Evolutionary conservation across 2,797 vertebrate genomes (phyloP).

Genomic region (Pantherophis vulpinus): DNA sequence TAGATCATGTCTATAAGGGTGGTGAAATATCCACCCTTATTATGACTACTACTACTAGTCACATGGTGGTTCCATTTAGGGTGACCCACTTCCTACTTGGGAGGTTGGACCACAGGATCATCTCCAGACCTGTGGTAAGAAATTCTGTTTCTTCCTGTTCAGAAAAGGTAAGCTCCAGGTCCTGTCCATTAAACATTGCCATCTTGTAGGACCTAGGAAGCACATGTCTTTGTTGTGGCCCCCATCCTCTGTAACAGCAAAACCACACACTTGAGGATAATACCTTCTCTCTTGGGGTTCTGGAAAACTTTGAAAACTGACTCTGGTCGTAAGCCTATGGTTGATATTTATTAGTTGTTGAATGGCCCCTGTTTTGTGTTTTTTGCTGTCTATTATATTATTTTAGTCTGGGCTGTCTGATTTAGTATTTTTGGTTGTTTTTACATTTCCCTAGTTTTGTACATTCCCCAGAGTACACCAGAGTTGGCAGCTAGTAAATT

Average conservation of each 20-base stretch:
- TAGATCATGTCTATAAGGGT: not conserved
- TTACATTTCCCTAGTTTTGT: not conserved
- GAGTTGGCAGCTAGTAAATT: not conserved
- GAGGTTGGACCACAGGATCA: not conserved
- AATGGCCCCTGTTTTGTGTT: not conserved
- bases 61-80: not conserved
- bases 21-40: not conserved
- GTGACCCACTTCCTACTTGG: not conserved
- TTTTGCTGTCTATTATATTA: not conserved
- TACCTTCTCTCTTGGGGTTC: not conserved
- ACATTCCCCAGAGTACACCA: not conserved
- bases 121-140: not conserved
- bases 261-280: not conserved
- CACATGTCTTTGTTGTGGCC: not conserved
- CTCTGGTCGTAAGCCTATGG: not conserved
- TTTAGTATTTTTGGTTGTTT: not conserved
- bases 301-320: not conserved
- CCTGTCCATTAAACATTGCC: not conserved
- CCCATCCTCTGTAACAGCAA: not conserved
- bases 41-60: not conserved
- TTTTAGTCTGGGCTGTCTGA: not conserved
- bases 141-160: not conserved
- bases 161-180: not conserved
- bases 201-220: not conserved
- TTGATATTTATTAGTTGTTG: not conserved